These are phyloP conservation scores for Mythimna lalbum DNA, from an alignment of 2,888 invertebrate species.

Conservation along the genomic window DNA sequence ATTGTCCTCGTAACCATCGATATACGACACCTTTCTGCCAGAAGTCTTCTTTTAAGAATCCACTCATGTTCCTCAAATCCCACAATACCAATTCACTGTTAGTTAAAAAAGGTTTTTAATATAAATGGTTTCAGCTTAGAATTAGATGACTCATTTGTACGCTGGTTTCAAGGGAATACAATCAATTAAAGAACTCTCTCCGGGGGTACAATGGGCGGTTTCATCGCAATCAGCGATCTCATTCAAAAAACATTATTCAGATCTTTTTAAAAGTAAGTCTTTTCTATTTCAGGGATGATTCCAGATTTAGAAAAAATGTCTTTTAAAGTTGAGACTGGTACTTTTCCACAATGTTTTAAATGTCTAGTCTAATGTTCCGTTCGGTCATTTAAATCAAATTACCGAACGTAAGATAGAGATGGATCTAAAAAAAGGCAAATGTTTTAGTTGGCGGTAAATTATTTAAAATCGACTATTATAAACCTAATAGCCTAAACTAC, in stretches of 20 bases:
- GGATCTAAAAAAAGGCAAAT: neutral
- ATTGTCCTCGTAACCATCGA: too few relatives aligned
- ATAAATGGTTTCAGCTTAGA: neutral
- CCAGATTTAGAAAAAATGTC: neutral
- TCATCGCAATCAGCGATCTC: constrained; percentile 43
- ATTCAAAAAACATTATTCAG: constrained; percentile 27
- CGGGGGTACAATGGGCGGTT: constrained; percentile 20
- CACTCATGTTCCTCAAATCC: too few relatives aligned
- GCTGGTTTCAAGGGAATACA: constrained; percentile 20
- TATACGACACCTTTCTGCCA: too few relatives aligned
- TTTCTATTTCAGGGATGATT: constrained; percentile 16
- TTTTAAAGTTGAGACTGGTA: too few relatives aligned
- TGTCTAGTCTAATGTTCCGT: neutral
- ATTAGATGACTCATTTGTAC: constrained; percentile 18
- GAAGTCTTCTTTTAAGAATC: too few relatives aligned
- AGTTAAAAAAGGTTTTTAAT: neutral
- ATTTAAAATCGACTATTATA: neutral
- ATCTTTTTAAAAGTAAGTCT: constrained; percentile 12
- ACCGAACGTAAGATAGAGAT: too few relatives aligned
- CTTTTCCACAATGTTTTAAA: neutral
- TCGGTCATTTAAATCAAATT: neutral
- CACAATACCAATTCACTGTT: neutral
- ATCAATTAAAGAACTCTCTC: constrained; percentile 38
- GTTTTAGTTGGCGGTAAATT: neutral
- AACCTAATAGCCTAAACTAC: neutral